phyloP scores from a whole-genome alignment of 2,113 vertebrate genomes.

The Tringa solitaria region DNA sequence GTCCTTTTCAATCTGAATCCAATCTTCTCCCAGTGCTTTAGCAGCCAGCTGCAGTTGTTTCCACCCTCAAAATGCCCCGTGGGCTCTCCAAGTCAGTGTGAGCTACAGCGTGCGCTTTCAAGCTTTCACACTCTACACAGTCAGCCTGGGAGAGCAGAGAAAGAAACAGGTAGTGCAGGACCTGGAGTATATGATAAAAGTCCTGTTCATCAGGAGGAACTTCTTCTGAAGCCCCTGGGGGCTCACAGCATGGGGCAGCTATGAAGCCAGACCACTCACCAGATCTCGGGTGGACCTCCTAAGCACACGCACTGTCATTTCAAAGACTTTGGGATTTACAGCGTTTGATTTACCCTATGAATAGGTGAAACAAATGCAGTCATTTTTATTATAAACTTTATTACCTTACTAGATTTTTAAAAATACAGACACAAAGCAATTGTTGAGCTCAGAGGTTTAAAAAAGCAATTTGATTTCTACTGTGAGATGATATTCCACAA shows the following conservation, averaged over 20 bases:
- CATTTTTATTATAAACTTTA: background rate
- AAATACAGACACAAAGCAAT: background rate
- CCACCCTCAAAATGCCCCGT: background rate
- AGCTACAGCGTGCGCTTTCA: background rate
- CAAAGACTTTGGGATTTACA: background rate
- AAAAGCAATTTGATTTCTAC: background rate
- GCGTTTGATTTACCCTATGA: background rate
- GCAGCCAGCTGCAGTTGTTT: constrained; percentile 4
- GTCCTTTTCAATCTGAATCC: constrained; percentile 30
- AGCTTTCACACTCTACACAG: background rate
- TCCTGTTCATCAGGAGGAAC: background rate
- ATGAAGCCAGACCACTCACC: background rate
- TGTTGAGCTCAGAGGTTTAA: background rate
- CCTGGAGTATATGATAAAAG: background rate
- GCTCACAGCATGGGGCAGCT: background rate
- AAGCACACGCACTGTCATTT: background rate
- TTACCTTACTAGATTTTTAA: background rate
- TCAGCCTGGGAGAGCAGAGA: background rate
- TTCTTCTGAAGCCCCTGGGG: background rate
- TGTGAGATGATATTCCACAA: background rate
- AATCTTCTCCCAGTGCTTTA: background rate
- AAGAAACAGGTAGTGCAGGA: background rate
- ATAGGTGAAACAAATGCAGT: background rate
- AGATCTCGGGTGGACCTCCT: background rate
- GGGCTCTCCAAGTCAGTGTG: background rate